These are phyloP conservation scores for Paraplagusia blochii DNA, from an alignment of 2,113 vertebrate species.

Conservation along the genomic window DNA sequence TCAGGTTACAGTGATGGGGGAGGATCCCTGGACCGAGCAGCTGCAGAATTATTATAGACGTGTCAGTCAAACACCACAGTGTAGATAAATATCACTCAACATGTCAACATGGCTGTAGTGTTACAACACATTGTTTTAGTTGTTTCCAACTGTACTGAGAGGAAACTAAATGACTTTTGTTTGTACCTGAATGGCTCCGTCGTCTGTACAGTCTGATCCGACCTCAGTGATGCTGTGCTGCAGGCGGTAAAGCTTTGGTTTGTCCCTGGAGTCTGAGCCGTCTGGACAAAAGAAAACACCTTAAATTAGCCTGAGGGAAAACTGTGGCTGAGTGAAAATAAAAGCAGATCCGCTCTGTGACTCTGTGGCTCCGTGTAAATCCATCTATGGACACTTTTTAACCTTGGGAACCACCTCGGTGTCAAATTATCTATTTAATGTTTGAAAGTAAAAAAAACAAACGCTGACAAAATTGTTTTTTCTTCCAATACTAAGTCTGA, in stretches of 20 bases:
- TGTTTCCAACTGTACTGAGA: no score
- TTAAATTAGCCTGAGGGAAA: slow-evolving; percentile 18
- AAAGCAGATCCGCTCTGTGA: not conserved
- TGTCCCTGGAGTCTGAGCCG: slow-evolving; percentile 96
- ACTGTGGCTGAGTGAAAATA: not conserved
- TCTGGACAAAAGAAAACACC: slow-evolving; percentile 69
- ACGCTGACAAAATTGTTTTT: no score
- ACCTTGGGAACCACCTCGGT: no score
- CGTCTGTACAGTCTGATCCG: slow-evolving; percentile 90
- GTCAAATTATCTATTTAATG: no score
- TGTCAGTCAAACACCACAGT: not conserved
- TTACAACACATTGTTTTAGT: no score
- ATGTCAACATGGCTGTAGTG: not conserved
- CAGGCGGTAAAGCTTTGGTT: slow-evolving; percentile 97
- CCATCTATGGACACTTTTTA: no score
- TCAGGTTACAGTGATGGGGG: slow-evolving; percentile 95
- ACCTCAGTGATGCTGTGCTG: slow-evolving; percentile 95
- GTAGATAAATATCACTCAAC: not conserved
- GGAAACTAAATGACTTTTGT: not conserved
- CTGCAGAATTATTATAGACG: slow-evolving; percentile 54
- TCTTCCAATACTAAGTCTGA: no score
- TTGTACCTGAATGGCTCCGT: slow-evolving; percentile 91
- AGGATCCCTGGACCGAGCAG: slow-evolving; percentile 92
- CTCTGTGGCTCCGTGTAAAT: not conserved
- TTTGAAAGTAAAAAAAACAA: no score